Base-by-base conservation (phyloP, 2,797 vertebrate species). In the Enteromius anoplus region DNA sequence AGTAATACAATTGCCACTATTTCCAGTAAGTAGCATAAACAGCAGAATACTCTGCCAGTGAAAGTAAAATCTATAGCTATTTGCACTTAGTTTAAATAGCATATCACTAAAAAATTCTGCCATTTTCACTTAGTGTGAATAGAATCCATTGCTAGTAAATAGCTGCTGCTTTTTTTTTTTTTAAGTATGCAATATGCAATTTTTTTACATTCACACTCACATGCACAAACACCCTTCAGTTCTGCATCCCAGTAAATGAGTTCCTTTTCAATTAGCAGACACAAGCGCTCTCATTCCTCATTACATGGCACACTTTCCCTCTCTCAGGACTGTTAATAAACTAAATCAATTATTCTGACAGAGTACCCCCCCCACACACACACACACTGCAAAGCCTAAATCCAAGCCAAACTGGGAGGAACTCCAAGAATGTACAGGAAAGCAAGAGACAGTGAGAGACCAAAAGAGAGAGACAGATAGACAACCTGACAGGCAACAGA, bases 331-430 rank as follows among this genome's bases (percentile, higher is more conserved):
- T 85, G 84, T 90, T 87, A 85, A 89, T 92, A 89, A 91, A 78
- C 70, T 84, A 87, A 90, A 92, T 91, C 84, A 87, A 90, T 91
- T 87, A 89, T 86, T 88, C 64, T 88, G 90, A 91, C 88, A 86
- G 87, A 86, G 83, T 89, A 75, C 78, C 19, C 34, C 72, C 83
- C 81, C 79, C 47, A 75, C n/a, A 65, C 62, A 51, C 51, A 70
- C 85, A 86, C 76, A 34, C 62, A 65, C 76, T 9, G 65, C 49
- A 45, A 82, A 66, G 19, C 45, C 53, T 72, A 62, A 82, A 72
- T 71, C 68, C 75, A 72, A 82, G 73, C 79, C 80, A 81, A 85
- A 49, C 66, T 65, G 69, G 66, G 87, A 80, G 69, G 40, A 73
- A 81, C 78, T 80, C 76, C 77, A 53, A 73, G 45, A 78, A 75